Percentiles rank a stretch among this genome's conserved stretches.
Conservation (phyloP, 2,888 invertebrate genomes). For the Trisateles emortualis region DNA sequence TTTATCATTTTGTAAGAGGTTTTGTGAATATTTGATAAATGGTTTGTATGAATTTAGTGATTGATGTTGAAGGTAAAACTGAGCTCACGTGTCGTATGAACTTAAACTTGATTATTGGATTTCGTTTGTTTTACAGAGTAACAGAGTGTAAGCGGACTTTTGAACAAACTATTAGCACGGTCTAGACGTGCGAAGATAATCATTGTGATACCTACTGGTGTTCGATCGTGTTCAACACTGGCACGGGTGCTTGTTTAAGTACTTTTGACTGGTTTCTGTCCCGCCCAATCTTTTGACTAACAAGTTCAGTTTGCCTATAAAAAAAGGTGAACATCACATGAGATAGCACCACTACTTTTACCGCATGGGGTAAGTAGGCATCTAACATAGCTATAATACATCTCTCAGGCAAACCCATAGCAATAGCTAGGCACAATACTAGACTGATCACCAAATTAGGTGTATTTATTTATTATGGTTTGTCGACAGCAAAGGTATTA, state of each 20-base stretch:
- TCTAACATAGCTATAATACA: no score
- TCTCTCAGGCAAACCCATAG: no score
- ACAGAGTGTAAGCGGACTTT: background rate
- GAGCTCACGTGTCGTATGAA: no score
- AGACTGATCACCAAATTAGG: no score
- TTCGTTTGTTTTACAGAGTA: no score
- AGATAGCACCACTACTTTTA: no score
- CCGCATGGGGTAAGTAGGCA: no score
- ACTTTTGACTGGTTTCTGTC: conserved; percentile 12
- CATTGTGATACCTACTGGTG: background rate
- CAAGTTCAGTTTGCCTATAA: conserved; percentile 13
- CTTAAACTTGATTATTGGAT: no score
- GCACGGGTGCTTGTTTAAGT: background rate
- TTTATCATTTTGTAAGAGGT: conserved; percentile 63
- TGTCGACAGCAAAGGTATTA: no score
- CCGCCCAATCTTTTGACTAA: conserved; percentile 35
- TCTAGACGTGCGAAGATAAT: background rate
- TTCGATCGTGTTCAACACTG: background rate
- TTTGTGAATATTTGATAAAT: conserved; percentile 67
- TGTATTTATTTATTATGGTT: no score
- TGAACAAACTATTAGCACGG: background rate
- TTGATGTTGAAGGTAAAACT: conserved; percentile 39
- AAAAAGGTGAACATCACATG: no score
- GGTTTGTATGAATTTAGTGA: conserved; percentile 49
- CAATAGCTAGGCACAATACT: no score